A percentile compares a stretch with the other conserved stretches of the same genome.
These are phyloP conservation scores for Drosophila nannoptera DNA, from an alignment of 1,140 invertebrate genomes.

Conservation along the genomic window DNA sequence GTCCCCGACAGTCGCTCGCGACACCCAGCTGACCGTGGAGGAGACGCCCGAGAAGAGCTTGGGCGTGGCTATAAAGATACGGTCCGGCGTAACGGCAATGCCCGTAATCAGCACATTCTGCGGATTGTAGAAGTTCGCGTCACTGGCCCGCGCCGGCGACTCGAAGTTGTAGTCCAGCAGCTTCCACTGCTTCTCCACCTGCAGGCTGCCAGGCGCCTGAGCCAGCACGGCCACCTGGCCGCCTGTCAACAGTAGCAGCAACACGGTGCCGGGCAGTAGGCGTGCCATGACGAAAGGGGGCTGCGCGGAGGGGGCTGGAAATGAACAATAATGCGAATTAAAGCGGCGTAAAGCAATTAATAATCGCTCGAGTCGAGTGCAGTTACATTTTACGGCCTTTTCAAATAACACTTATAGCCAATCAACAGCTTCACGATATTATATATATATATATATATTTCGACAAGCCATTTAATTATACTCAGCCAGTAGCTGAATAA, in stretches of 20 bases:
- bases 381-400: neutral
- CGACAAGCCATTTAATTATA: no score
- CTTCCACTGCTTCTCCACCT: conserved; percentile 87
- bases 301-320: conserved; percentile 12
- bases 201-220: conserved; percentile 70
- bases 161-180: conserved; percentile 85
- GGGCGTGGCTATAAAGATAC: conserved; percentile 86
- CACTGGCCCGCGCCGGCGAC: conserved; percentile 79
- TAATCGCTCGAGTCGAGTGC: conserved; percentile 6
- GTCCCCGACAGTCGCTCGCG: conserved; percentile 82
- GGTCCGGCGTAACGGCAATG: conserved; percentile 84
- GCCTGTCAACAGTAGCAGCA: conserved; percentile 11
- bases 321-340: conserved; percentile 2
- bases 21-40: conserved; percentile 85
- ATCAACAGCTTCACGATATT: neutral
- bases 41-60: conserved; percentile 86
- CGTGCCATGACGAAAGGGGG: conserved; percentile 36
- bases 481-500: no score
- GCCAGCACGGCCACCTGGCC: conserved; percentile 19
- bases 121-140: conserved; percentile 82
- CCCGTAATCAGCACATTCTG: conserved; percentile 88
- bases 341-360: conserved; percentile 23
- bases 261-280: conserved; percentile 39
- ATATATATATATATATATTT: no score
- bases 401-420: neutral